These are phyloP conservation scores for Aporrectodea caliginosa DNA, from an alignment of 1,140 invertebrate species.

Conservation along the genomic window DNA sequence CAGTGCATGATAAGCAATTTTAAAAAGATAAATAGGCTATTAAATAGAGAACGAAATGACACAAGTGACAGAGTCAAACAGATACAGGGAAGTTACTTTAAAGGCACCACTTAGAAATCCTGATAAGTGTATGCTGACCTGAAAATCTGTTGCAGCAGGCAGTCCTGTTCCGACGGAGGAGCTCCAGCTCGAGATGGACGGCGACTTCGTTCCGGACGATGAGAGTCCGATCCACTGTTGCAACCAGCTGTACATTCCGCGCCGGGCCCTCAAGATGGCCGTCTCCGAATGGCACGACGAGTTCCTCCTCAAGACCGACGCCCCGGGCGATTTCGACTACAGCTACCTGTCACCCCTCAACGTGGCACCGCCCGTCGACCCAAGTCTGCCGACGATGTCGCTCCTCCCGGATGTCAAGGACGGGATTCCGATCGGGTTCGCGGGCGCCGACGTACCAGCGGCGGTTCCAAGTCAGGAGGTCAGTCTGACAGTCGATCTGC, in stretches of 20 bases:
- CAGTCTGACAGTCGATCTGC: background rate
- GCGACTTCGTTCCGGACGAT: background rate
- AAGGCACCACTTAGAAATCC: too few species aligned
- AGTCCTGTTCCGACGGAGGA: background rate
- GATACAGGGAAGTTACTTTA: too few species aligned
- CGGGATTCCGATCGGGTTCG: background rate
- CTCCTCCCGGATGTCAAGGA: background rate
- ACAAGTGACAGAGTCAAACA: too few species aligned
- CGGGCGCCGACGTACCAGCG: background rate
- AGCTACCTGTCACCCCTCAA: too few species aligned
- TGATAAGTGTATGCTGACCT: too few species aligned
- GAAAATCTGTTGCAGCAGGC: background rate
- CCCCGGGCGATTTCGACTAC: conserved; percentile 45
- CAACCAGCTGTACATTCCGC: conserved; percentile 55
- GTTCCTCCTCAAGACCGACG: conserved; percentile 78
- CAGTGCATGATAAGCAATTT: too few species aligned
- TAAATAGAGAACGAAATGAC: too few species aligned
- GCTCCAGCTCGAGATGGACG: background rate
- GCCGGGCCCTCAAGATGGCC: conserved; percentile 73
- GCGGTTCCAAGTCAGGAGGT: background rate
- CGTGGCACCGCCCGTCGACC: background rate
- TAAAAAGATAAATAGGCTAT: too few species aligned
- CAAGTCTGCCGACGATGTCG: background rate
- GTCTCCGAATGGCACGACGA: conserved; percentile 87
- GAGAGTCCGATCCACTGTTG: background rate